phyloP scores from a whole-genome alignment of 1,140 invertebrate species.

The Wasmannia auropunctata region DNA sequence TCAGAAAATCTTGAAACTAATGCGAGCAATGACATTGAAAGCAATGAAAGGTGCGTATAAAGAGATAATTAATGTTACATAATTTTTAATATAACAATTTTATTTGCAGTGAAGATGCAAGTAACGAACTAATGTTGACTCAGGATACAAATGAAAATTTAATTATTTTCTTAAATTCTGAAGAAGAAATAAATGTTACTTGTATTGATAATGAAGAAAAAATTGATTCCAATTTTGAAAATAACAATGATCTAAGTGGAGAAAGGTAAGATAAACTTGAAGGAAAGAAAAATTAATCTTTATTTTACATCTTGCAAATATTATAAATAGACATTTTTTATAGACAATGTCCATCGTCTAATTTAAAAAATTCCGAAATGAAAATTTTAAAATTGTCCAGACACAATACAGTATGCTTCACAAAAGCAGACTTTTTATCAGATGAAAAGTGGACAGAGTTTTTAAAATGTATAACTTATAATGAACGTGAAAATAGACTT shows the following conservation, averaged over 20 bases:
- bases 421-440: neutral
- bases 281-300: neutral
- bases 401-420: neutral
- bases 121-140: neutral
- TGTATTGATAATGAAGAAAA: conserved; percentile 1
- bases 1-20: neutral
- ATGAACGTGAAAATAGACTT: neutral
- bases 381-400: neutral
- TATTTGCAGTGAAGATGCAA: neutral
- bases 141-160: neutral
- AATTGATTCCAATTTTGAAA: neutral
- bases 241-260: neutral
- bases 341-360: neutral
- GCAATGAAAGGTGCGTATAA: neutral
- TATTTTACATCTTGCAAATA: neutral
- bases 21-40: neutral
- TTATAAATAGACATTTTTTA: neutral
- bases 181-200: neutral
- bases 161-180: neutral
- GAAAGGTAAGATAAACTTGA: neutral
- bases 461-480: neutral
- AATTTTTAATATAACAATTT: neutral
- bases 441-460: neutral
- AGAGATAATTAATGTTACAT: neutral
- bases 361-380: neutral